phyloP scores from a whole-genome alignment of 30 jellyfish, hydroid and myxozoan genomes.

The Aurelia coerulea region DNA sequence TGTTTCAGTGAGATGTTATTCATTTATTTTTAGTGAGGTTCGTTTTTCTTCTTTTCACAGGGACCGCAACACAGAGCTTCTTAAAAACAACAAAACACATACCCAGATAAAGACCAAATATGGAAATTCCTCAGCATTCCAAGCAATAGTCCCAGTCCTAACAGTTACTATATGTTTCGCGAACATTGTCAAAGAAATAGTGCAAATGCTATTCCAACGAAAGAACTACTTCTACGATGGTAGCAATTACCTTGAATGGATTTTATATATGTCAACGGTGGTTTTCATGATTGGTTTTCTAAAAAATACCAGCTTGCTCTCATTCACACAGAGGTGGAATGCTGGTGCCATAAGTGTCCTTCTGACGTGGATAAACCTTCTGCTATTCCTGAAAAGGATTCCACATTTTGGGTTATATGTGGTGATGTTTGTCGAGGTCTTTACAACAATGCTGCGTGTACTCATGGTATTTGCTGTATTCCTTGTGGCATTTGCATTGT shows the following conservation, averaged over 20 bases:
- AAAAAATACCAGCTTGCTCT: not conserved
- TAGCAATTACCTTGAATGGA: constrained; percentile 80
- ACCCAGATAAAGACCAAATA: not conserved
- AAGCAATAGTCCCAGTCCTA: constrained; percentile 51
- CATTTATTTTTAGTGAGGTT: not conserved
- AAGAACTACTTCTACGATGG: constrained; percentile 60
- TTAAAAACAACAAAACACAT: not conserved
- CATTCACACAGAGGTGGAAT: constrained; percentile 73
- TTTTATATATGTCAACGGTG: constrained; percentile 77
- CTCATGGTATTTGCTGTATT: constrained; percentile 73
- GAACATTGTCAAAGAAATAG: constrained; percentile 68
- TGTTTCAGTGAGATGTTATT: not conserved
- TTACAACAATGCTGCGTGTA: constrained; percentile 79
- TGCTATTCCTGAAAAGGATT: constrained; percentile 74
- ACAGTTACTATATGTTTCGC: constrained; percentile 51
- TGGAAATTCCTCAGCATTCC: constrained; percentile 5
- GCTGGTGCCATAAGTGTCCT: constrained; percentile 90
- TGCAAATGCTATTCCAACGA: constrained; percentile 63
- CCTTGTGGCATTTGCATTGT: constrained; percentile 89
- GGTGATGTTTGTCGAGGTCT: constrained; percentile 92
- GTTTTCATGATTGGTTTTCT: constrained; percentile 79
- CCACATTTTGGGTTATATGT: constrained; percentile 91
- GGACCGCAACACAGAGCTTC: constrained; percentile 47
- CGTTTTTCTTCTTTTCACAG: not conserved
- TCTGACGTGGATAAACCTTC: constrained; percentile 80